phyloP scores from a whole-genome alignment of 2,113 vertebrate species.

The Microtus pennsylvanicus region DNA sequence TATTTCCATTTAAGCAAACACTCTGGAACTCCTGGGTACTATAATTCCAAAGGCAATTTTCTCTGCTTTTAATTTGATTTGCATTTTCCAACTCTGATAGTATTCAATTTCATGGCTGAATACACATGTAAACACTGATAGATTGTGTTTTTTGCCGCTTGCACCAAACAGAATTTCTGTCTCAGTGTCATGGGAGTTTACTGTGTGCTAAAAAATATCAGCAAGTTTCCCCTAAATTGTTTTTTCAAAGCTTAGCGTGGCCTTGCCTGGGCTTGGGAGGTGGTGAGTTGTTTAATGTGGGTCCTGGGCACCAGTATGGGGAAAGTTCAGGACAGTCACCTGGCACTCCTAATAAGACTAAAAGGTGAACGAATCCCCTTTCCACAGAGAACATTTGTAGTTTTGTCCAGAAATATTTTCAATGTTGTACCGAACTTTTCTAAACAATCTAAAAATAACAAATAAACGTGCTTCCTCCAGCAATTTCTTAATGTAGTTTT shows the following conservation, averaged over 20 bases:
- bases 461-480: background rate
- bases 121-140: conserved; percentile 78
- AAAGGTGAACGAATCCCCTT: background rate
- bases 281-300: background rate
- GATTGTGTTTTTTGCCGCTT: conserved; percentile 39
- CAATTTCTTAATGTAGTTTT: background rate
- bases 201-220: background rate
- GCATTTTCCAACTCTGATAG: conserved; percentile 73
- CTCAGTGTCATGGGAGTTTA: conserved; percentile 20
- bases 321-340: background rate
- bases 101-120: conserved; percentile 83
- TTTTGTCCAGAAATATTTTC: background rate
- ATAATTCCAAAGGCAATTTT: conserved; percentile 80
- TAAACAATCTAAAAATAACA: conserved; percentile 10
- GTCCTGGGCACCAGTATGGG: background rate
- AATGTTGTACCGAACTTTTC: background rate
- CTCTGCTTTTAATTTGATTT: conserved; percentile 78
- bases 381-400: background rate
- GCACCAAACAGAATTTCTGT: conserved; percentile 54
- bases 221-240: conserved; percentile 32
- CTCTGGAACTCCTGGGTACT: conserved; percentile 21
- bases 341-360: background rate
- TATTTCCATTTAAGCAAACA: conserved; percentile 72
- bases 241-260: conserved; percentile 23
- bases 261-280: background rate